Conservation (phyloP, 1,140 invertebrate genomes). For the Drosophila azteca region DNA sequence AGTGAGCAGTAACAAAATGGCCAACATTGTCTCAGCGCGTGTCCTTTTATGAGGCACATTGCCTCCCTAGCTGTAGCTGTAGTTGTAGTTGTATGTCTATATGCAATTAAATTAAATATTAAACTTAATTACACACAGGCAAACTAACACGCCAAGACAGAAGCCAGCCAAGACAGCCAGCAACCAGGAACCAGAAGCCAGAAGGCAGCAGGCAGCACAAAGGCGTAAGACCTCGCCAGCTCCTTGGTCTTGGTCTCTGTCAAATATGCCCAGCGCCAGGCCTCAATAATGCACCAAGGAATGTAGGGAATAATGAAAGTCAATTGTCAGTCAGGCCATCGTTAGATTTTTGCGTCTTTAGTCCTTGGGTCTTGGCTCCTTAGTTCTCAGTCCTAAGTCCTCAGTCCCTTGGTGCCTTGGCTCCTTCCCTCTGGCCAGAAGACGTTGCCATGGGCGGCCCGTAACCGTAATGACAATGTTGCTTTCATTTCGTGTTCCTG, state of each 20-base stretch:
- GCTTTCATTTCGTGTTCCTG: conserved; percentile 64
- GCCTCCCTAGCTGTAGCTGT: conserved; percentile 20
- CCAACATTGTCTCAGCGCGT: conserved; percentile 65
- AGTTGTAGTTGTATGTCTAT: conserved; percentile 49
- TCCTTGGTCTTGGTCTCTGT: conserved; percentile 52
- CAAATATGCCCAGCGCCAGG: conserved; percentile 68
- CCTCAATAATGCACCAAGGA: conserved; percentile 79
- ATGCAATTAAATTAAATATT: conserved; percentile 83
- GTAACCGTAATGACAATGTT: conserved; percentile 75
- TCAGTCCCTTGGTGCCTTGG: conserved; percentile 36
- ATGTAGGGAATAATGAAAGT: conserved; percentile 81
- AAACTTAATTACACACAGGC: conserved; percentile 78
- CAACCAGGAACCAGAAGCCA: not conserved
- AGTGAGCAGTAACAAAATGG: conserved; percentile 49
- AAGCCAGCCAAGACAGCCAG: not conserved
- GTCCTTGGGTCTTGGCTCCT: conserved; percentile 9
- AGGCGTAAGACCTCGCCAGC: conserved; percentile 11
- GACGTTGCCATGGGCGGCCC: conserved; percentile 20
- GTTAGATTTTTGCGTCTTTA: conserved; percentile 41
- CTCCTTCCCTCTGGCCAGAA: conserved; percentile 25
- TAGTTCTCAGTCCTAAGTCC: conserved; percentile 26
- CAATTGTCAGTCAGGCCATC: conserved; percentile 68
- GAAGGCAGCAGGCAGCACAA: not conserved
- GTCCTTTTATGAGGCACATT: conserved; percentile 64
- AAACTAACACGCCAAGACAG: conserved; percentile 68